Percentiles rank a stretch among this genome's conserved stretches.
phyloP scores from a whole-genome alignment of 2,797 vertebrate species.

The Podarcis siculus region DNA sequence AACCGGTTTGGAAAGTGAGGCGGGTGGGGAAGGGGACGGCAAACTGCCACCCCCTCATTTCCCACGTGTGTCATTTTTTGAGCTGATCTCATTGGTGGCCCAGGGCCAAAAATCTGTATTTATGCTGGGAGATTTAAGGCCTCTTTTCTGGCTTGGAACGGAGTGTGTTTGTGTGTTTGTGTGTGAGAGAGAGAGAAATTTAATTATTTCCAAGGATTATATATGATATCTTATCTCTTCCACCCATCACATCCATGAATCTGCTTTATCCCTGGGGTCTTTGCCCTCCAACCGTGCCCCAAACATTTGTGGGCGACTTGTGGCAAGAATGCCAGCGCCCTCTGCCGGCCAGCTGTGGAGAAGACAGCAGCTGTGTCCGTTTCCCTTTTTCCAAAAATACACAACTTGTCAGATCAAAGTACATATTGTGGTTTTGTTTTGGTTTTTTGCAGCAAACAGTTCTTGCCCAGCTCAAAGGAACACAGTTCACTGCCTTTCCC shows the following conservation, averaged over 20 bases:
- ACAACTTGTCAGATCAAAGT: no score
- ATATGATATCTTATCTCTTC: background rate
- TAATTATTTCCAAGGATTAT: background rate
- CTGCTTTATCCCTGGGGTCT: no score
- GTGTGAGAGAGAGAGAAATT: background rate
- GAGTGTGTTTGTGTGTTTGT: background rate
- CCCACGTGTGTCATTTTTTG: background rate
- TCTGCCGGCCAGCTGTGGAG: background rate
- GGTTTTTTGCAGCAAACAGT: background rate
- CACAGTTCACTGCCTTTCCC: background rate
- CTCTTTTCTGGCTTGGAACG: background rate
- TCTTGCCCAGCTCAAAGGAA: no score
- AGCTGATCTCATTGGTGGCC: background rate
- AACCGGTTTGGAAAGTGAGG: background rate
- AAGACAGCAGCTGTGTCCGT: background rate
- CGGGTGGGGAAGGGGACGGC: accelerated
- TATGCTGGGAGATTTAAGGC: background rate
- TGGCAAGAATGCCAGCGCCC: background rate
- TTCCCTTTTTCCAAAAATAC: background rate
- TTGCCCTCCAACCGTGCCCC: background rate
- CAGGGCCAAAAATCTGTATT: background rate
- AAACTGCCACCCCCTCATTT: background rate
- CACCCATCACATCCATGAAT: background rate
- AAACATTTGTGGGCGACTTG: background rate
- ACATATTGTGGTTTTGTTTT: no score